These are phyloP conservation scores for Neofelis nebulosa DNA, from an alignment of 2,113 vertebrate species.

Conservation along the genomic window DNA sequence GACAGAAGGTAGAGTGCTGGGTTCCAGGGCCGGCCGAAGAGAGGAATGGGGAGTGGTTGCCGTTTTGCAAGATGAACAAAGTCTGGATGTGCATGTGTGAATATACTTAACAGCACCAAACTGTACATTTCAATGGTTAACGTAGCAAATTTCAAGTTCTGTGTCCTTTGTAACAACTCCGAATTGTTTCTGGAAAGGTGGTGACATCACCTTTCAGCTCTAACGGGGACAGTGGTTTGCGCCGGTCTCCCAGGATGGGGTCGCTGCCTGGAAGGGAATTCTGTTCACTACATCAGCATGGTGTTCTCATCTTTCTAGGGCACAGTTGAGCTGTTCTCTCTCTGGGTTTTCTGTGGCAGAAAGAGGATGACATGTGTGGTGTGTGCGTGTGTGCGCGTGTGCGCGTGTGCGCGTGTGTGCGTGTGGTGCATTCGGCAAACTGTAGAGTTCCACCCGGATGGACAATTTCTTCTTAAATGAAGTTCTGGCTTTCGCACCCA, in stretches of 20 bases:
- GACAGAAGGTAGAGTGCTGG: not conserved
- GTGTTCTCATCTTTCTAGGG: not conserved
- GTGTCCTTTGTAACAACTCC: not conserved
- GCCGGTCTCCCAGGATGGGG: not conserved
- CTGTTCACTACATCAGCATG: not conserved
- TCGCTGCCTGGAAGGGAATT: not conserved
- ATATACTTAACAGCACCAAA: not conserved
- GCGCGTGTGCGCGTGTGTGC: too few species aligned
- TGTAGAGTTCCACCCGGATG: not conserved
- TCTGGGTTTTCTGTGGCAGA: not conserved
- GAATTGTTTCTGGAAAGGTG: rapidly evolving
- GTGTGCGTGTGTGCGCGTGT: not conserved
- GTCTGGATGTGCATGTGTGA: not conserved
- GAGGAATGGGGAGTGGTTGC: not conserved
- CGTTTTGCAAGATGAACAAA: not conserved
- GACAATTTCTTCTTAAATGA: not conserved
- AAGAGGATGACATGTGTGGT: not conserved
- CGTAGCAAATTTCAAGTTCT: not conserved
- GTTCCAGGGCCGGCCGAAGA: not conserved
- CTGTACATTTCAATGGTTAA: not conserved
- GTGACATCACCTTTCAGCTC: not conserved
- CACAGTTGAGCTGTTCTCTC: not conserved
- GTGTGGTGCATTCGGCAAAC: too few species aligned
- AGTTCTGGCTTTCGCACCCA: not conserved
- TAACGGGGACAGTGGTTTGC: rapidly evolving